phyloP scores from a whole-genome alignment of 2,888 invertebrate species.

The Macropis europaea region DNA sequence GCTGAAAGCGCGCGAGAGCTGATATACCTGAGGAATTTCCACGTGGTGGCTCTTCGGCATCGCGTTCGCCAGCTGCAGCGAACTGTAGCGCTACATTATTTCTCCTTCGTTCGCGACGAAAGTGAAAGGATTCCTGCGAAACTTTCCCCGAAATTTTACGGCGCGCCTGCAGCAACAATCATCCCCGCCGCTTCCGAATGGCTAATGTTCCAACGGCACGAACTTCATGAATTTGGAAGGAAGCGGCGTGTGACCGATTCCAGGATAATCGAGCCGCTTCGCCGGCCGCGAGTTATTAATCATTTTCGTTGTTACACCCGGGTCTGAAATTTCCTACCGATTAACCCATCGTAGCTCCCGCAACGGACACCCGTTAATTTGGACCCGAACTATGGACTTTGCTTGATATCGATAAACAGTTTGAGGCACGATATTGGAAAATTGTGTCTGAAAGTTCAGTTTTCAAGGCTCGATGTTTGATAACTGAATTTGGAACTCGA shows the following conservation, averaged over 20 bases:
- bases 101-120: slow-evolving; percentile 16
- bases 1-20: neutral
- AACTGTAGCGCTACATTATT: slow-evolving; percentile 14
- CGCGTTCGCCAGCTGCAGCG: slow-evolving; percentile 1
- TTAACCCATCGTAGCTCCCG: neutral
- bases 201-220: slow-evolving; percentile 61
- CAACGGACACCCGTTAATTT: slow-evolving; percentile 28
- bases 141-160: slow-evolving; percentile 49
- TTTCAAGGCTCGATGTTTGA: too few species aligned
- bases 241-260: slow-evolving; percentile 45
- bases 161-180: neutral
- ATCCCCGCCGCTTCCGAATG: neutral
- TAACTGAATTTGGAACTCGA: too few species aligned
- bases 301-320: slow-evolving; percentile 12
- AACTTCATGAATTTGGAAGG: slow-evolving; percentile 60
- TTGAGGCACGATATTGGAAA: too few species aligned
- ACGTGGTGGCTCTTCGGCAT: neutral
- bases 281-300: slow-evolving; percentile 34
- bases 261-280: slow-evolving; percentile 26
- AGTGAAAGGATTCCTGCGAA: slow-evolving; percentile 57
- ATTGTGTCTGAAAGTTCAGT: too few species aligned
- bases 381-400: too few species aligned
- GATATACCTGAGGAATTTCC: slow-evolving; percentile 9
- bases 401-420: too few species aligned
- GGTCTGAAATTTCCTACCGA: slow-evolving; percentile 16